These are phyloP conservation scores for Astur gentilis DNA, from an alignment of 2,113 vertebrate genomes.

Conservation along the genomic window DNA sequence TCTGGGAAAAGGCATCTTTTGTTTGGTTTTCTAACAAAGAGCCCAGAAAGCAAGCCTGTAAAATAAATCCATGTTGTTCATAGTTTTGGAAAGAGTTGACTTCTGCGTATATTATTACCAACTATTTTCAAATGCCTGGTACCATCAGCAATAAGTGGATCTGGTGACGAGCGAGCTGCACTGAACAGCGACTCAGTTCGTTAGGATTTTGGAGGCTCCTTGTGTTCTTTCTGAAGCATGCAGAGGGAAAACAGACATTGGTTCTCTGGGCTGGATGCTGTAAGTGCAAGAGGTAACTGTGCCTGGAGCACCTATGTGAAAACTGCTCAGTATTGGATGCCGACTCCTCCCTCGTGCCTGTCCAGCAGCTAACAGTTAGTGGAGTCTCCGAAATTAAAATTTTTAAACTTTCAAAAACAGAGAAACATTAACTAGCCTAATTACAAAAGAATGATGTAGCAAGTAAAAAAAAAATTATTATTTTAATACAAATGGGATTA, in stretches of 20 bases:
- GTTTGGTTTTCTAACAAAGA: background rate
- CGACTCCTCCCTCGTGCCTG: accelerated
- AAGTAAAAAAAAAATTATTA: background rate
- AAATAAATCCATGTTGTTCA: background rate
- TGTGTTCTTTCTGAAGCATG: background rate
- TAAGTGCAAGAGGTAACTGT: background rate
- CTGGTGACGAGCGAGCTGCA: background rate
- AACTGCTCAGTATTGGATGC: background rate
- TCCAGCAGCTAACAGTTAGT: background rate
- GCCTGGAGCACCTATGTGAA: accelerated
- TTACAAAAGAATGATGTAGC: background rate
- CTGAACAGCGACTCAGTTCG: background rate
- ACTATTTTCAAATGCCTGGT: background rate
- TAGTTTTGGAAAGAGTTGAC: background rate
- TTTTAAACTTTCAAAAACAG: background rate
- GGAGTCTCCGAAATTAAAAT: background rate
- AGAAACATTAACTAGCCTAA: background rate
- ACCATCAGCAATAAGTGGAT: background rate
- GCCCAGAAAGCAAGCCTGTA: background rate
- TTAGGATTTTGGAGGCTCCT: background rate
- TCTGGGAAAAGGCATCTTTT: background rate
- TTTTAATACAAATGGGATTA: background rate
- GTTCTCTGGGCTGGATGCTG: background rate
- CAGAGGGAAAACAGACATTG: background rate
- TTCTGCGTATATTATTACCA: background rate